These are phyloP conservation scores for Aphaenogaster floridana DNA, from an alignment of 1,140 invertebrate species.

Conservation along the genomic window DNA sequence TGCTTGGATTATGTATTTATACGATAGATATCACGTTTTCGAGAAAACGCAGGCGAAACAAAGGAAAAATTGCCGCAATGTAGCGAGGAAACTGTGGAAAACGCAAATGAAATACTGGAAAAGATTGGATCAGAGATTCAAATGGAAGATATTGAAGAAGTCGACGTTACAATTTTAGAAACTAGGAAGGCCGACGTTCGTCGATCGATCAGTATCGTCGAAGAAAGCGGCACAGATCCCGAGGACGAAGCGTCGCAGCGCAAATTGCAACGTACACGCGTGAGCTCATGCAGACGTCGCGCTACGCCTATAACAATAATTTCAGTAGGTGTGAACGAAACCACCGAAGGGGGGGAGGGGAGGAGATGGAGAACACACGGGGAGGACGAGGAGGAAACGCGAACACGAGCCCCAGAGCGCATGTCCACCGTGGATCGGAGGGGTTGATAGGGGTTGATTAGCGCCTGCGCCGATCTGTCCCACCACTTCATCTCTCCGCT, in stretches of 20 bases:
- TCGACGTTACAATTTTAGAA: slow-evolving; percentile 19
- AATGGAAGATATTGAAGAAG: not conserved
- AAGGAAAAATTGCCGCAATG: not conserved
- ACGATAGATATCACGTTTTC: not conserved
- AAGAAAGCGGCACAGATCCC: not conserved
- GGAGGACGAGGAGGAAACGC: slow-evolving; percentile 59
- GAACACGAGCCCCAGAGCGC: slow-evolving; percentile 70
- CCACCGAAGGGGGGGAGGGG: not conserved
- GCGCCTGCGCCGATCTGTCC: slow-evolving; percentile 68
- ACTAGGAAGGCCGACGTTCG: not conserved
- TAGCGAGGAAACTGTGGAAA: slow-evolving; percentile 48
- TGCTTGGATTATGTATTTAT: not conserved
- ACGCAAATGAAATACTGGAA: slow-evolving; percentile 6
- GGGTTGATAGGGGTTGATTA: slow-evolving; percentile 56
- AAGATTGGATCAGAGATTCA: slow-evolving; percentile 14
- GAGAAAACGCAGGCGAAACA: not conserved
- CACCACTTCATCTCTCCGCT: slow-evolving; percentile 20
- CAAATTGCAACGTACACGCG: slow-evolving; percentile 64
- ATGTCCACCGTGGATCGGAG: slow-evolving; percentile 64
- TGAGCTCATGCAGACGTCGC: slow-evolving; percentile 78
- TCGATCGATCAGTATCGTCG: not conserved
- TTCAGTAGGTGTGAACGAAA: slow-evolving; percentile 85
- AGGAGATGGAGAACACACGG: slow-evolving; percentile 35
- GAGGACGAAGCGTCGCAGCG: slow-evolving; percentile 58
- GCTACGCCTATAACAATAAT: slow-evolving; percentile 83